Conservation (phyloP, 2,888 invertebrate species). For the Quadroppia sp. region DNA sequence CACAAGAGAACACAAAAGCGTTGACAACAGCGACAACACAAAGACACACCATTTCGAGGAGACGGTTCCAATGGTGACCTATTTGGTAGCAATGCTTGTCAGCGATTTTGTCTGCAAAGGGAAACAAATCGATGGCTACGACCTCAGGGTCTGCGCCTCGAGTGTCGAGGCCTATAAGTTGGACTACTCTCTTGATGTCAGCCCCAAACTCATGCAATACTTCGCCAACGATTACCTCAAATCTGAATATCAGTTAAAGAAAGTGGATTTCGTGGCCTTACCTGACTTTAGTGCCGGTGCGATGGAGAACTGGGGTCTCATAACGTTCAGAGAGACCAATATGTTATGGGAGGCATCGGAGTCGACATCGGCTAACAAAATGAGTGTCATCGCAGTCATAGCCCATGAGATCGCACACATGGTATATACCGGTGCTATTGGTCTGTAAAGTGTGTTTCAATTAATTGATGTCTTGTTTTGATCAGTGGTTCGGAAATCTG, state of each 20-base stretch:
- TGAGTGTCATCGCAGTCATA: constrained; percentile 72
- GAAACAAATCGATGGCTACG: not conserved
- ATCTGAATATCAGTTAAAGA: constrained; percentile 79
- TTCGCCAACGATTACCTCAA: constrained; percentile 66
- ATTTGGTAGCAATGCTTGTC: constrained; percentile 77
- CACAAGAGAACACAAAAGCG: not conserved
- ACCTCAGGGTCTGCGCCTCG: constrained; percentile 64
- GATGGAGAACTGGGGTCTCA: constrained; percentile 93
- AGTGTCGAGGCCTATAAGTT: constrained; percentile 65
- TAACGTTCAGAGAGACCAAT: constrained; percentile 75
- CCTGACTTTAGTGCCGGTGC: constrained; percentile 81
- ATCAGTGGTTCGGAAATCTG: constrained; percentile 56
- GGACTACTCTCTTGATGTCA: constrained; percentile 68
- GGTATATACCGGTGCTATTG: no score
- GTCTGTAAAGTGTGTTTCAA: not conserved
- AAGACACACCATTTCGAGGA: constrained; percentile 31
- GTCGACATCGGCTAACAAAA: constrained; percentile 71
- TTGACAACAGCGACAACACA: not conserved
- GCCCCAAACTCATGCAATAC: constrained; percentile 64
- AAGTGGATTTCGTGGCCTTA: constrained; percentile 79
- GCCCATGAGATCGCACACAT: constrained; percentile 89
- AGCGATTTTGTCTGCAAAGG: constrained; percentile 65
- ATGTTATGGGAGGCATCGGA: constrained; percentile 70
- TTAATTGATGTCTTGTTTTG: not conserved
- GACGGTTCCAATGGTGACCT: constrained; percentile 78